Evolutionary conservation across 2,113 vertebrate species (phyloP), one percentile per base, ranked within the genome.

Genomic region (Oncorhynchus kisutch): DNA sequence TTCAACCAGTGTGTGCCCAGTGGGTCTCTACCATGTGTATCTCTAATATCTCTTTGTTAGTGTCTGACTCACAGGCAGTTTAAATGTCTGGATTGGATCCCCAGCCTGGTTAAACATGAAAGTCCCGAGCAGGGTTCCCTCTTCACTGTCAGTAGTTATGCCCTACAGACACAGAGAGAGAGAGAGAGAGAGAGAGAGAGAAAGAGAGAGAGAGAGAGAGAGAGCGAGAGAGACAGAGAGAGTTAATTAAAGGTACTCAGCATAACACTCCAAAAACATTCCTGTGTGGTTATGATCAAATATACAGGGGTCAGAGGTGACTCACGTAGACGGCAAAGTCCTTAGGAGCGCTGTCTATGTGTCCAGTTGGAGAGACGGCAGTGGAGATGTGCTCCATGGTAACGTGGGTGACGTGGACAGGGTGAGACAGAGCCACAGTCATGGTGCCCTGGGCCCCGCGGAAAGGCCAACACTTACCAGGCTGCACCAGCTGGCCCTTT

Each of bases 401-500:
- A 71, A 95, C 92, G 0, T 94, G 93, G 0, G 91, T 95, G 76
- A 93, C 94, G 45, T 18, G 89, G 83, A 95, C 94, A 6, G 78
- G 70, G 54, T 90, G 72, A 0, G 94, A 93, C 11, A 96, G 93
- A 0, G 91, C 92, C 67, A 96, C 88, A 72, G 95, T 83, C 0
- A 94, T 94, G 18, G 94, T 95, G 67, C 95, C 95, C 62, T 94
- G 92, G 31, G 94, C 91, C 4, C 95, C 95, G 48, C 90, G 87
- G 64, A 96, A 95, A 0, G 94, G 94, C 95, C 95, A 96, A 84
- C 95, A 96, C 78, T 95, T 95, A 72, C 95, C 95, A 0, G 95
- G 95, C 76, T 94, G 93, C 0, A 95, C 94, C 45, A 94, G 94
- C 94, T 95, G 83, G 25, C 62, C 62, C 62, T 65, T 45, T 45